Conservation (phyloP, 2,888 invertebrate species). For the Mayetiola destructor region DNA sequence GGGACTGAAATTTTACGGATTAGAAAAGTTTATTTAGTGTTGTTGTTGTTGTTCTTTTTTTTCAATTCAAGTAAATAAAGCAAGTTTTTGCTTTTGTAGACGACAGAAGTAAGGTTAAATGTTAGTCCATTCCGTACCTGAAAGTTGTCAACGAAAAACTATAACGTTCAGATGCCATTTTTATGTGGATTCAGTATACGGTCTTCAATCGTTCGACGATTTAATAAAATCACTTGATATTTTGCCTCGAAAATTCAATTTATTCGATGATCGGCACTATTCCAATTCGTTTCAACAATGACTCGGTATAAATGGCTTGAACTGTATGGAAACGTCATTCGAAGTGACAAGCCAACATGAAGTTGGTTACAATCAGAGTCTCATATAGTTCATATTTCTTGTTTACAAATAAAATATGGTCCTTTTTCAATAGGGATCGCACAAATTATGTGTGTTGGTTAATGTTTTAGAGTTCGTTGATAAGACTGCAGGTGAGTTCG, state of each 20-base stretch:
- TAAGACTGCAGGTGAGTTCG: too few species aligned
- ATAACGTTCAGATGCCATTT: constrained; percentile 86
- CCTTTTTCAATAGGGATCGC: neutral
- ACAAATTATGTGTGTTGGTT: too few species aligned
- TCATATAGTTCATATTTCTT: neutral
- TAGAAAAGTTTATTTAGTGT: neutral
- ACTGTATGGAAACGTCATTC: neutral
- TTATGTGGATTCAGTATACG: constrained; percentile 12
- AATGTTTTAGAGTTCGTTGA: too few species aligned
- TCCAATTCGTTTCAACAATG: too few species aligned
- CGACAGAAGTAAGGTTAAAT: constrained; percentile 8
- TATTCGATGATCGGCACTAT: too few species aligned
- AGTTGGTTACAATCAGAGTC: neutral
- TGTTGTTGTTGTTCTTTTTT: neutral
- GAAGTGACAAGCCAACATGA: neutral
- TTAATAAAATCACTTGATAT: neutral
- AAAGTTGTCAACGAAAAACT: constrained; percentile 83
- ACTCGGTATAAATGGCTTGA: constrained; percentile 1
- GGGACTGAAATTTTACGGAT: constrained; percentile 53
- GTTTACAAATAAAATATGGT: too few species aligned
- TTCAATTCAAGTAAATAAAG: neutral
- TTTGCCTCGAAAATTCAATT: too few species aligned
- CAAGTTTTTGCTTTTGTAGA: neutral
- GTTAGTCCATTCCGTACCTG: constrained; percentile 35
- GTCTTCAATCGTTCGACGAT: too few species aligned